Conservation (phyloP, 1,140 invertebrate species). For the Drosophila baimaii region DNA sequence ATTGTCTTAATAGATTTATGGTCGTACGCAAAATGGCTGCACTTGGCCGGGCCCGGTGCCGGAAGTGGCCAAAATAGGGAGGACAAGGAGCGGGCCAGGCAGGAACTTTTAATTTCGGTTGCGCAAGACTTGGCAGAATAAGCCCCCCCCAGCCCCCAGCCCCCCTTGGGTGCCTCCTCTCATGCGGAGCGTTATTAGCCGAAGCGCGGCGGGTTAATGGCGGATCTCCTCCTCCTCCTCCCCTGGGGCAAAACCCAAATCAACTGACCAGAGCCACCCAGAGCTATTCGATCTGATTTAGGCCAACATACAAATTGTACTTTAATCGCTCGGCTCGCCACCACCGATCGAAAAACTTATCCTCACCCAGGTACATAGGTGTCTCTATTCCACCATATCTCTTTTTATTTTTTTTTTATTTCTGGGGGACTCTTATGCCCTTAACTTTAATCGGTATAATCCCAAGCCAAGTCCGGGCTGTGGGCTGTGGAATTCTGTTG, state of each 20-base stretch:
- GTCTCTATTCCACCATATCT: neutral
- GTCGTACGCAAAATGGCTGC: slow-evolving; percentile 78
- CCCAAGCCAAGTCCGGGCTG: slow-evolving; percentile 7
- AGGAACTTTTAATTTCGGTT: slow-evolving; percentile 74
- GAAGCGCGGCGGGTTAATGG: slow-evolving; percentile 44
- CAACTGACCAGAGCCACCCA: slow-evolving; percentile 23
- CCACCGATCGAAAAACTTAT: slow-evolving; percentile 29
- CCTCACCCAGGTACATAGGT: neutral
- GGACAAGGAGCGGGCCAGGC: slow-evolving; percentile 4
- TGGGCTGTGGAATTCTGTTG: slow-evolving; percentile 21
- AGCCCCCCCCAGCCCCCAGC: too few species aligned
- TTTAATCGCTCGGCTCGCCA: slow-evolving; percentile 17
- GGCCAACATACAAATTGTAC: slow-evolving; percentile 7
- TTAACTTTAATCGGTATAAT: slow-evolving; percentile 49
- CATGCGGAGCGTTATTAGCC: slow-evolving; percentile 53
- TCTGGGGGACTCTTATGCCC: slow-evolving; percentile 14
- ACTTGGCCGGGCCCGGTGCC: slow-evolving; percentile 60
- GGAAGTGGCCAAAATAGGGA: slow-evolving; percentile 39
- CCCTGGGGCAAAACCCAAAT: slow-evolving; percentile 4
- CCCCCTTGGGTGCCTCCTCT: too few species aligned
- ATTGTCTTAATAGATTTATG: slow-evolving; percentile 82
- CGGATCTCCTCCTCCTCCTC: neutral
- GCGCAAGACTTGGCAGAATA: slow-evolving; percentile 41
- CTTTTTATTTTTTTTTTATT: neutral
- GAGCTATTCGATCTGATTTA: neutral